phyloP scores from a whole-genome alignment of 2,888 invertebrate genomes.

The Lycophotia porphyrea region DNA sequence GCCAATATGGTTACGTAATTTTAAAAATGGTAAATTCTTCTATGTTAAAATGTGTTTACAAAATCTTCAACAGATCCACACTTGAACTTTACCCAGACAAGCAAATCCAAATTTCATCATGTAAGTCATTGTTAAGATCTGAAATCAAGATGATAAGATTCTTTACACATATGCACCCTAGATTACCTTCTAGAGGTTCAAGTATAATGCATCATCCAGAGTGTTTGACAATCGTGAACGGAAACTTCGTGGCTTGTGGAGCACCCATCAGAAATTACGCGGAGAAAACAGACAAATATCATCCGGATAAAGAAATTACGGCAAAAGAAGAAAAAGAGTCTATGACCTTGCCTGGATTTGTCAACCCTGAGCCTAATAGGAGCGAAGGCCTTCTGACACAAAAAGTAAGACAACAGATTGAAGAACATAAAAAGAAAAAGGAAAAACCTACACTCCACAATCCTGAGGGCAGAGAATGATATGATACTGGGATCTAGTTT shows the following conservation, averaged over 20 bases:
- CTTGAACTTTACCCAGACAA: not conserved
- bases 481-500: not conserved
- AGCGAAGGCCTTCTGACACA: conserved; percentile 74
- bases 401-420: conserved; percentile 69
- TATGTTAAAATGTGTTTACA: conserved; percentile 8
- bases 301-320: not conserved
- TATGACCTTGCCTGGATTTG: conserved; percentile 73
- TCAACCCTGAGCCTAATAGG: conserved; percentile 66
- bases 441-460: conserved; percentile 65
- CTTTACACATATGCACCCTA: conserved; percentile 52
- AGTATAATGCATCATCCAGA: conserved; percentile 19
- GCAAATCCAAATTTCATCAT: not conserved
- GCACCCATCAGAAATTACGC: conserved; percentile 7
- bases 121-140: not conserved
- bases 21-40: not conserved
- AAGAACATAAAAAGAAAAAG: conserved; percentile 72
- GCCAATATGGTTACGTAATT: not conserved
- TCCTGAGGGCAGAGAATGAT: conserved; percentile 67
- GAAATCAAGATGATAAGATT: conserved; percentile 45
- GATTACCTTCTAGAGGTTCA: conserved; percentile 30
- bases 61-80: not conserved
- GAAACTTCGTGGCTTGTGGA: conserved; percentile 26
- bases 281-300: conserved; percentile 4
- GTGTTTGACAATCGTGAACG: conserved; percentile 39
- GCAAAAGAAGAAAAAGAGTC: conserved; percentile 48